Base-by-base conservation (phyloP, 2,888 invertebrate genomes). In the Xylophagus ater region DNA sequence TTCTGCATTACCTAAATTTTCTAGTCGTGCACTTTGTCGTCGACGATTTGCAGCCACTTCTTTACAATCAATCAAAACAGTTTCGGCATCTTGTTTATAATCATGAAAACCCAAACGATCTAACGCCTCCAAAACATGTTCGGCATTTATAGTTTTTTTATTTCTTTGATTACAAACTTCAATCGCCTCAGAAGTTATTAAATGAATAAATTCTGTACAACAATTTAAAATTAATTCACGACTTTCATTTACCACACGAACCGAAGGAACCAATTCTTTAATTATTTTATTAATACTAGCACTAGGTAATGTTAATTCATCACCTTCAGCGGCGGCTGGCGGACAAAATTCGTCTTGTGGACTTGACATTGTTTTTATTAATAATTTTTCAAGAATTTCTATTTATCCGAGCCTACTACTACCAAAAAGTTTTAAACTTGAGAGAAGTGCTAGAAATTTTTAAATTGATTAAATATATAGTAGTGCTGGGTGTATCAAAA, bases 211-310 rank as follows among this genome's bases (percentile, higher is more conserved):
- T 69, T 94, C 86, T 17, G 93, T 93, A 59, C 96, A 97, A 59
- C 94, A 96, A 57, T 88, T 93, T 10, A 94, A 67, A 49, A 97
- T 87, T 26, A 97, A 68, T 66, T 96, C 96, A 37, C 96, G 73
- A 8, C 93, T 88, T 64, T 97, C 96, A 59, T 89, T 89, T 2
- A 92, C 92, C 40, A 93, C 90, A 43, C 93, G 73, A 24, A 92
- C 80, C 28, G 87, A 82, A 3, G 96, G 96, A 25, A 90, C 51
- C 36, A 94, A 72, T 67, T 97, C 97, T 62, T 98, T 98, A 45
- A 99, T 97, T 80, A 99, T 94, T 75, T 97, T 97, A 60, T 98
- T 98, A 53, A 99, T 88, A 46, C 97, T 94, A 3, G 98, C 97
- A 55, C 98, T 73, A 1, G 98, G 98, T 51, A 98, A 72, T 37